Base-by-base conservation (phyloP, 2,888 invertebrate genomes). In the Drosophila mettleri region DNA sequence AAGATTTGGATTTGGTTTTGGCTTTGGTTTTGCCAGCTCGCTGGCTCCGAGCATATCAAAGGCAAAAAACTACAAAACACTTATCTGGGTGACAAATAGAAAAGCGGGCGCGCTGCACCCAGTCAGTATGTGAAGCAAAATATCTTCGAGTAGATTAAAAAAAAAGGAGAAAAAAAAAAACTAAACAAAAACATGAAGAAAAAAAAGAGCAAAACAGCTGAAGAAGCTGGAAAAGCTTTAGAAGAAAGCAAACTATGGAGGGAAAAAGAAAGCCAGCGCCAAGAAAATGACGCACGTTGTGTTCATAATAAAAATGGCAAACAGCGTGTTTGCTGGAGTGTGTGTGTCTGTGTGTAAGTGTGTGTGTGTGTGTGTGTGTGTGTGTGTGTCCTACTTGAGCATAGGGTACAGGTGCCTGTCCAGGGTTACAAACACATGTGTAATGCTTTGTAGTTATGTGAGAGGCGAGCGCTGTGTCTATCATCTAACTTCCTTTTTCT, bases 21-120 rank as follows among this genome's bases (percentile, higher is more conserved):
- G 49, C 48, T 48, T 34, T 20, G 33, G 49, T 49, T 49, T 82
- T 84, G 59, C 75, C 69, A 69, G 66, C 52, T 74, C 74, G 75
- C 74, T 85, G 78, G 86, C 86, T 78, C 86, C 72, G 85, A 65
- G 78, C 86, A 74, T 85, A 85, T 85, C 84, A 85, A 85, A 85
- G 88, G 72, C 33, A 68, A 79, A 74, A 81, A 74, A 88, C 84
- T 88, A 85, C 84, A 85, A 85, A 83, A 88, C 84, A 85, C 88
- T 85, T 85, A 85, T 88, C 86, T 82, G 88, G 80, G 84, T 88
- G 84, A 85, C 84, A 85, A 85, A 85, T 85, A 85, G 86, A 85
- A 86, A 84, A 85, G 75, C 78, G 69, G 63, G 75, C 62, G 74
- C 57, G 53, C 66, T 46, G 58, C 46, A 46, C 41, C 49, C 34